Evolutionary conservation across 2,888 invertebrate genomes (phyloP).

Genomic region (Cerastoderma edule): DNA sequence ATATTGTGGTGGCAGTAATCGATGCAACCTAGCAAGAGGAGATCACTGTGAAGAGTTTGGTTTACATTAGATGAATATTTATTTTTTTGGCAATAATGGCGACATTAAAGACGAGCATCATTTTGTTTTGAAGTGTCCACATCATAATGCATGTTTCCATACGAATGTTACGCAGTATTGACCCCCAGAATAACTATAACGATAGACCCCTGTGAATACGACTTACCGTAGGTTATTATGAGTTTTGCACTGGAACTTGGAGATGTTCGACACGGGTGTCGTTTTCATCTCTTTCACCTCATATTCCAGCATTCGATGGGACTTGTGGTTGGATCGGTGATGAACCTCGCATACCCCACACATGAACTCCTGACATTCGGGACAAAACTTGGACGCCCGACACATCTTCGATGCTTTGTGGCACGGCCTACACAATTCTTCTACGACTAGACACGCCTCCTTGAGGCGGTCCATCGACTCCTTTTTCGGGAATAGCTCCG

Average conservation of each 20-base stretch:
- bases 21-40: too few relatives aligned
- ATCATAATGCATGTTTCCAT: too few relatives aligned
- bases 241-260: constrained; percentile 51
- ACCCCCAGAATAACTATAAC: too few relatives aligned
- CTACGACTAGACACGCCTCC: constrained; percentile 47
- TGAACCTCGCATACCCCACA: constrained; percentile 37
- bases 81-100: too few relatives aligned
- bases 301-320: constrained; percentile 43
- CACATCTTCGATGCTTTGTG: constrained; percentile 41
- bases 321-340: constrained; percentile 31
- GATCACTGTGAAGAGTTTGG: too few relatives aligned
- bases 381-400: constrained; percentile 43
- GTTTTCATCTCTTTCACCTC: constrained; percentile 54
- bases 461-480: constrained; percentile 47
- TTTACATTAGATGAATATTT: too few relatives aligned
- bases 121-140: too few relatives aligned
- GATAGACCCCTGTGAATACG: too few relatives aligned
- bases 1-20: too few relatives aligned
- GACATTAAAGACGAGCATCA: too few relatives aligned
- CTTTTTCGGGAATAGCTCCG: constrained; percentile 54
- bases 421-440: constrained; percentile 54
- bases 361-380: constrained; percentile 48
- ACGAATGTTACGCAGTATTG: too few relatives aligned
- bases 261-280: constrained; percentile 48
- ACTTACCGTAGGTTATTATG: constrained; percentile 44